Conservation (phyloP, 2,797 vertebrate genomes). For the Enteromius paludinosus region DNA sequence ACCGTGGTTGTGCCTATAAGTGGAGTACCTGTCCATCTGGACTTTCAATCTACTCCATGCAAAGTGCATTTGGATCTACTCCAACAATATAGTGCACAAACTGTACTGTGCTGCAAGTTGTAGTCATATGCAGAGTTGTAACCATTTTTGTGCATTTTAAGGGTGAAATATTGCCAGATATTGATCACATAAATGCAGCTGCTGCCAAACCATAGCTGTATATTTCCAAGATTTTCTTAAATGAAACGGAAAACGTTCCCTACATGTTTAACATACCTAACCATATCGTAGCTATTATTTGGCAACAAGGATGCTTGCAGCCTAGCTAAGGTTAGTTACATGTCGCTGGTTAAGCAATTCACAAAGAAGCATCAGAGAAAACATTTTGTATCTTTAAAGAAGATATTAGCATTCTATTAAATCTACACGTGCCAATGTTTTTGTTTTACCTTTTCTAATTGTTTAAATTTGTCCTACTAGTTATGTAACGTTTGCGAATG, state of each 20-base stretch:
- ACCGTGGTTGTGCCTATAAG: constrained; percentile 2
- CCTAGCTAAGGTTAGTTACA: not conserved
- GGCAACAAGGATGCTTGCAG: not conserved
- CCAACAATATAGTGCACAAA: not conserved
- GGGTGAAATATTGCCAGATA: not conserved
- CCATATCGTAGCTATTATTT: not conserved
- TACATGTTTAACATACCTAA: not conserved
- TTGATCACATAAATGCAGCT: not conserved
- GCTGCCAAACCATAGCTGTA: not conserved
- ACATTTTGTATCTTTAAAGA: not conserved
- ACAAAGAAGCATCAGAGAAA: not conserved
- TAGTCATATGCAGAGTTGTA: constrained; percentile 5
- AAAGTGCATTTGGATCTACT: constrained; percentile 1
- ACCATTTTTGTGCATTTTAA: constrained; percentile 3
- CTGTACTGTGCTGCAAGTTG: not conserved
- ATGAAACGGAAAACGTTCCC: not conserved
- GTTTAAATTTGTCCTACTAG: not conserved
- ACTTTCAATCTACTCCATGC: constrained; percentile 6
- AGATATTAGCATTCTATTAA: not conserved
- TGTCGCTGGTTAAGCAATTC: not conserved
- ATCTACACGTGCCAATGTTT: not conserved
- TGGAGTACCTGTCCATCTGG: constrained; percentile 37
- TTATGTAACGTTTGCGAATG: not conserved
- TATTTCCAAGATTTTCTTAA: not conserved
- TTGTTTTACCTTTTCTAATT: not conserved